Conservation (phyloP, 1,140 invertebrate genomes). For the Plectrocnemia conspersa region DNA sequence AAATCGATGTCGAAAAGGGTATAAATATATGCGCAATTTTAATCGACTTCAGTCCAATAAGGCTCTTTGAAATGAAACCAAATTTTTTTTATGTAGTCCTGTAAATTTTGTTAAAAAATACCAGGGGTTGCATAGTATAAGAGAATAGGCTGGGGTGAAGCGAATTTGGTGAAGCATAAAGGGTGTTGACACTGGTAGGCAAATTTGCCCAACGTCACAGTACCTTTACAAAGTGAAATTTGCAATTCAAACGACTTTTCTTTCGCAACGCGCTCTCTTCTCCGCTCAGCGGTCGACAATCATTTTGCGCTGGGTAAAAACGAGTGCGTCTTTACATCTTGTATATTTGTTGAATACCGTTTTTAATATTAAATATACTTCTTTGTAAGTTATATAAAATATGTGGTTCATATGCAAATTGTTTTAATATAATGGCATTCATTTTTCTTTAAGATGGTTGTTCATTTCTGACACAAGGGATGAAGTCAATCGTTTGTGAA, state of each 20-base stretch:
- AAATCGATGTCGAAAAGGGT: no score
- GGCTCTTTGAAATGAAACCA: not conserved
- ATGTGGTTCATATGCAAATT: no score
- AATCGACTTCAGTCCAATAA: no score
- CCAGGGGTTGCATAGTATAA: not conserved
- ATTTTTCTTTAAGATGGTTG: no score
- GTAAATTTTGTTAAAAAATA: not conserved
- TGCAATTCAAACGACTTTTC: slow-evolving; percentile 32
- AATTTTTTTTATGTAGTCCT: not conserved
- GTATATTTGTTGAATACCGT: no score
- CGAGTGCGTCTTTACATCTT: no score
- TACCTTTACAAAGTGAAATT: slow-evolving; percentile 25
- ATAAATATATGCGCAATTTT: no score
- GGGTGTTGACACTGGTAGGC: slow-evolving; percentile 23
- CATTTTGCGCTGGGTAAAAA: not conserved
- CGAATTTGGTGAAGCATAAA: no score
- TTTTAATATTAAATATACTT: no score
- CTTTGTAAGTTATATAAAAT: no score
- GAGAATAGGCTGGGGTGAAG: no score
- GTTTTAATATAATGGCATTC: no score
- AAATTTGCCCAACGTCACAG: slow-evolving; percentile 12
- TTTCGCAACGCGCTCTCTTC: slow-evolving; percentile 7
- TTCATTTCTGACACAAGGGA: not conserved
- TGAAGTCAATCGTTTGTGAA: slow-evolving; percentile 30
- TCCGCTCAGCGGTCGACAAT: slow-evolving; percentile 1